Base-by-base conservation (phyloP, 2,888 invertebrate species). In the Stenurella melanura region DNA sequence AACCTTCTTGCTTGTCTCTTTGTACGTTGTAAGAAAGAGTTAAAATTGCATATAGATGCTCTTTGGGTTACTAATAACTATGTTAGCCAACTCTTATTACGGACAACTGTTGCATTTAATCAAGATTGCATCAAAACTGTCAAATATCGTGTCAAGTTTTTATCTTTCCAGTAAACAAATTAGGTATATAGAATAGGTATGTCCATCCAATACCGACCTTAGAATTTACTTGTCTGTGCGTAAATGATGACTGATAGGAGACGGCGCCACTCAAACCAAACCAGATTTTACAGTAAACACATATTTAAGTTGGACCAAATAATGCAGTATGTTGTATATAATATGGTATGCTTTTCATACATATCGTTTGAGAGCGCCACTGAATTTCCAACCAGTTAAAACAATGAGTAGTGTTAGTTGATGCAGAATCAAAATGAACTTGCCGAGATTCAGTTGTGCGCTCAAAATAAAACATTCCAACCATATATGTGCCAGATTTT, bases 401-500 rank as follows among this genome's bases (percentile, higher is more conserved):
- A 68, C 78, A 78, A 78, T 80, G 78, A 80, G 74, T 83, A 81
- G 81, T 75, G 79, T 80, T 81, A 81, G 78, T 70, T 63, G 71
- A 73, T 70, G 58, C 66, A 81, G 77, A 83, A 84, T 83, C 83
- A 84, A 83, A 84, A 84, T 69, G 79, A 75, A 74, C 81, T 64
- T 66, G 57, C 70, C n/a, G 78, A 64, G 77, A 85, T 78, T 79
- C 74, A 81, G 81, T 80, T 61, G 78, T n/a, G 50, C 68, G 64
- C 73, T 81, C 82, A 85, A 86, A 86, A 82, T 80, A 76, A 90
- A 91, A 92, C 92, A 92, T 92, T 92, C 92, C 92, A 92, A 92
- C 91, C 92, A 91, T 91, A 90, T 91, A 92, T 91, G 92, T 92
- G 92, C 92, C 92, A 92, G 92, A 92, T 91, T 91, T 91, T 92